These are phyloP conservation scores for Nymphalis polychloros DNA, from an alignment of 2,888 invertebrate genomes.

Conservation along the genomic window DNA sequence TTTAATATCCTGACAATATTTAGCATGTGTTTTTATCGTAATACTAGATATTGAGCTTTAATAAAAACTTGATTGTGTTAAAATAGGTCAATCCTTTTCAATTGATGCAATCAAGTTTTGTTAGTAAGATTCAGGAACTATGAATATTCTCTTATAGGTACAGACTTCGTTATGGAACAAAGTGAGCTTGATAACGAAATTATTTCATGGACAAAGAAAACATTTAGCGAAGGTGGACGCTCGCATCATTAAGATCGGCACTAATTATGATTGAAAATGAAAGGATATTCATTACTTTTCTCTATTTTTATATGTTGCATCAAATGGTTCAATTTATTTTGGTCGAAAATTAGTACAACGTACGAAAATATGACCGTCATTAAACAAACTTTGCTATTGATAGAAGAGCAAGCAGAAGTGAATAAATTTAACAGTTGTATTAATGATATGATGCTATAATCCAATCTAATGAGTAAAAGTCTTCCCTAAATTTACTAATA, in stretches of 20 bases:
- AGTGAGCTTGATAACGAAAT: conserved; percentile 29
- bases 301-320: not conserved
- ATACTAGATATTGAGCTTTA: conserved; percentile 28
- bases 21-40: conserved; percentile 54
- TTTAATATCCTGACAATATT: conserved; percentile 46
- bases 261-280: conserved; percentile 8
- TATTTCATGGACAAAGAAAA: conserved; percentile 40
- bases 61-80: conserved; percentile 26
- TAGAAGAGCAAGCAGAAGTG: not conserved
- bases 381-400: not conserved
- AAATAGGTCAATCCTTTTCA: conserved; percentile 33
- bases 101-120: conserved; percentile 33
- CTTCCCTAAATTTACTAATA: no score
- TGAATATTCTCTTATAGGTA: conserved; percentile 14
- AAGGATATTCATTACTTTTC: conserved; percentile 3
- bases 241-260: conserved; percentile 6
- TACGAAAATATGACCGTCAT: not conserved
- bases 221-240: conserved; percentile 22
- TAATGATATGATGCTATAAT: no score
- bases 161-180: conserved; percentile 17
- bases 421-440: not conserved
- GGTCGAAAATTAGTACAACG: no score
- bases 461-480: no score
- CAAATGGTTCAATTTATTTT: not conserved
- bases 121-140: conserved; percentile 9